Conservation (phyloP, 2,888 invertebrate species). For the Smittia aterrima region DNA sequence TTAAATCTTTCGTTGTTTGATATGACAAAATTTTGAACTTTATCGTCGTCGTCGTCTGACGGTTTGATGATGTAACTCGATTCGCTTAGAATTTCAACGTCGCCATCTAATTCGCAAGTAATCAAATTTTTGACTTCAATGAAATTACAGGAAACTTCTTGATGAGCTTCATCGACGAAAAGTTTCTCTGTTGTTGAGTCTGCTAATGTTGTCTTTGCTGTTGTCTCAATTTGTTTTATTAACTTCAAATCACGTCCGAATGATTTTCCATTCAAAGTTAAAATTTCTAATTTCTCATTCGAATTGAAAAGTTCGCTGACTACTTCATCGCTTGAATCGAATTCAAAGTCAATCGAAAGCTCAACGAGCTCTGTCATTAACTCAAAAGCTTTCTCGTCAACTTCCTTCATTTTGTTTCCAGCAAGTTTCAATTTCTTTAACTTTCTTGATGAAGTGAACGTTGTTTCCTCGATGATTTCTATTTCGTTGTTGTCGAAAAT, state of each 20-base stretch:
- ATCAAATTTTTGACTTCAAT: not conserved
- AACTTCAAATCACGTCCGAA: not conserved
- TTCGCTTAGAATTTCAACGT: not conserved
- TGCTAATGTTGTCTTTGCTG: not conserved
- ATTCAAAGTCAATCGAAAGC: constrained; percentile 25
- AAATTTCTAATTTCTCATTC: not conserved
- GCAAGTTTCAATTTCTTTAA: not conserved
- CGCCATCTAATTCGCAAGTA: not conserved
- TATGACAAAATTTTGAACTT: not conserved
- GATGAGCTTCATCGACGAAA: not conserved
- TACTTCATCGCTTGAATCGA: not conserved
- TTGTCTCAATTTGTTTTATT: not conserved
- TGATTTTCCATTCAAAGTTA: not conserved
- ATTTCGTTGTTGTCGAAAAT: constrained; percentile 11
- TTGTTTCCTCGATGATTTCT: not conserved
- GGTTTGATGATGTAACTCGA: not conserved
- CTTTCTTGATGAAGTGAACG: no score
- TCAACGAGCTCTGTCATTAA: constrained; percentile 31
- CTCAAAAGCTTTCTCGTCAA: constrained; percentile 33
- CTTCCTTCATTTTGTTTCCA: constrained; percentile 6
- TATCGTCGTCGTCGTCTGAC: not conserved
- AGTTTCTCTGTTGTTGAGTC: not conserved
- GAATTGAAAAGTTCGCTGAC: not conserved
- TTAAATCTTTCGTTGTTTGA: not conserved
- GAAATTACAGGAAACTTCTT: not conserved